phyloP scores from a whole-genome alignment of 2,797 vertebrate genomes.

The Okamejei kenojei region DNA sequence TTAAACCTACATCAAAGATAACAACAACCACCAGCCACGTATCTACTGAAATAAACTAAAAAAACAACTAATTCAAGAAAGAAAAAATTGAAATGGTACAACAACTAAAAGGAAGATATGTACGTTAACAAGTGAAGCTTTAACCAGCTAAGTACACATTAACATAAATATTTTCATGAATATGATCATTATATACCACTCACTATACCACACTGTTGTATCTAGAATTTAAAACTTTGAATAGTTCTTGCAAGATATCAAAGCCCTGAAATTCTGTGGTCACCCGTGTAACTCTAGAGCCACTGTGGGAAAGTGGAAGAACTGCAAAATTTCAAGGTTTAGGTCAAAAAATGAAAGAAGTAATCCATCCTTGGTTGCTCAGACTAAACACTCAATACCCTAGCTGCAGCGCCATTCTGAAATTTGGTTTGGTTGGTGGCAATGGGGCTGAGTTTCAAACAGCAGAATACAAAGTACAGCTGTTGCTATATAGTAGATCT shows the following conservation, averaged over 20 bases:
- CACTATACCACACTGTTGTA: not conserved
- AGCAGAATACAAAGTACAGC: too few relatives aligned
- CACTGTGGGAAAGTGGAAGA: not conserved
- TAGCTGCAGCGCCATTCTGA: too few relatives aligned
- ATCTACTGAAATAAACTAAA: not conserved
- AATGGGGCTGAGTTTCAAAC: too few relatives aligned
- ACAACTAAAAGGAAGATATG: not conserved
- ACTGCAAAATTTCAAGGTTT: too few relatives aligned
- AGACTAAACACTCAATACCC: too few relatives aligned
- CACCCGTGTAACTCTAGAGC: not conserved
- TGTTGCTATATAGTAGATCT: too few relatives aligned
- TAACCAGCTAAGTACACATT: not conserved
- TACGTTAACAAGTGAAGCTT: not conserved
- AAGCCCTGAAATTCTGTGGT: not conserved
- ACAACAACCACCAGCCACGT: not conserved
- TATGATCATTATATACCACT: not conserved
- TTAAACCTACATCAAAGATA: constrained; percentile 20
- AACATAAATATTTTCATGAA: not conserved
- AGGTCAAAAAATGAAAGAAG: not conserved
- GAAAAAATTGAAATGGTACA: not conserved
- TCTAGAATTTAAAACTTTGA: not conserved
- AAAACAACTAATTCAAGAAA: not conserved
- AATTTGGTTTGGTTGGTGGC: too few relatives aligned
- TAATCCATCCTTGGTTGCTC: not conserved
- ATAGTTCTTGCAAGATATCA: not conserved